Conservation (phyloP, 2,113 vertebrate genomes). For the Spilogale gracilis region DNA sequence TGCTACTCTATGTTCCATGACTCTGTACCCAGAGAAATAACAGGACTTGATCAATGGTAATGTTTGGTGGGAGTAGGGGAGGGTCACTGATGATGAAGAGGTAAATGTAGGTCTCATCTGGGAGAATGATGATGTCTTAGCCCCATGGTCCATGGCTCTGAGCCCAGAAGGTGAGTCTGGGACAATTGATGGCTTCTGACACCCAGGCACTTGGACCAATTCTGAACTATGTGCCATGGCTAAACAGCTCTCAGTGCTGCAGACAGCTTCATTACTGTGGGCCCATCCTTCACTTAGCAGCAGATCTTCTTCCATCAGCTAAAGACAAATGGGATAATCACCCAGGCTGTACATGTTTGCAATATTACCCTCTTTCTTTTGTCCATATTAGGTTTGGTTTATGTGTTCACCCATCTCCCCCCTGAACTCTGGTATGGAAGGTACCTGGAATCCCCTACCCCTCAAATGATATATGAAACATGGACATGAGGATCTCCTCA, state of each 20-base stretch:
- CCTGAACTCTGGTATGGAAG: constrained; percentile 49
- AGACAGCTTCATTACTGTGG: constrained; percentile 87
- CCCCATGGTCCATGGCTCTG: constrained; percentile 28
- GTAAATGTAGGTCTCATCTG: constrained; percentile 68
- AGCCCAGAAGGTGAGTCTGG: constrained; percentile 77
- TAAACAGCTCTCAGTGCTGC: constrained; percentile 75
- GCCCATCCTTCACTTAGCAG: constrained; percentile 82
- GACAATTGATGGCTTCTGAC: constrained; percentile 84
- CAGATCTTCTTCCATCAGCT: constrained; percentile 81
- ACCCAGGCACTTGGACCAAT: constrained; percentile 80
- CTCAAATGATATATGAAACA: not conserved
- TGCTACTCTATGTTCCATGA: constrained; percentile 75
- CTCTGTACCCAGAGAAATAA: constrained; percentile 83
- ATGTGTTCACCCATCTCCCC: constrained; percentile 3
- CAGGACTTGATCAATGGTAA: constrained; percentile 84
- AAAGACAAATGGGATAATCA: constrained; percentile 80
- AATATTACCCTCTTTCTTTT: constrained; percentile 78
- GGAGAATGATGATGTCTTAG: constrained; percentile 83
- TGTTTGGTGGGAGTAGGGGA: constrained; percentile 59
- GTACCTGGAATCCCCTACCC: not conserved
- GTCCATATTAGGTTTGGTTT: constrained; percentile 65
- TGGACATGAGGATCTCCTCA: not conserved
- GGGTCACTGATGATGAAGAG: constrained; percentile 82
- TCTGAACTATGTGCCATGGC: constrained; percentile 82
- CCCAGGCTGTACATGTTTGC: constrained; percentile 70